Conservation (phyloP, 2,888 invertebrate species). For the Dryadula phaetusa region DNA sequence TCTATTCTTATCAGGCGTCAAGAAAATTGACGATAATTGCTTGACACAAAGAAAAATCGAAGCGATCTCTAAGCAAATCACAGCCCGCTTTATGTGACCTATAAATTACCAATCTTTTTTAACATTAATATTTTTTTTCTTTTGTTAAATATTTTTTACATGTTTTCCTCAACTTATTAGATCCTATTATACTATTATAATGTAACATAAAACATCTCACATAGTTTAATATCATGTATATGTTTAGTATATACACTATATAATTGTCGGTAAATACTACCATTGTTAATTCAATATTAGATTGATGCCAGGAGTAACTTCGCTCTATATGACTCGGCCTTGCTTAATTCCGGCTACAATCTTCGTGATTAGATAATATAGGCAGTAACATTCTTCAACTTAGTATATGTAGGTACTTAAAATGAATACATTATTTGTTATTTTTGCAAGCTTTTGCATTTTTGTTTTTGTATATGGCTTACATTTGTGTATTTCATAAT, state of each 20-base stretch:
- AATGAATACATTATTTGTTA: not conserved
- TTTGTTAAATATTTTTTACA: not conserved
- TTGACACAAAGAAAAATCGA: constrained; percentile 57
- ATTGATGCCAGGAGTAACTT: not conserved
- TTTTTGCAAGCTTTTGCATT: not conserved
- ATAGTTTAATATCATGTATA: no score
- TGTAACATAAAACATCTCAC: no score
- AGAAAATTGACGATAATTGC: constrained; percentile 63
- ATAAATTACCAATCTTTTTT: constrained; percentile 39
- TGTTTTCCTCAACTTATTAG: constrained; percentile 2
- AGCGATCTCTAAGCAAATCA: constrained; percentile 57
- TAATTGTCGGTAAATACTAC: not conserved
- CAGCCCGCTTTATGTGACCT: constrained; percentile 40
- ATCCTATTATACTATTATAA: not conserved
- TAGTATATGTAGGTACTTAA: not conserved
- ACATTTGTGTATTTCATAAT: no score
- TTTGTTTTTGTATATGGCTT: not conserved
- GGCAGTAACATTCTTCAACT: not conserved
- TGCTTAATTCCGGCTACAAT: not conserved
- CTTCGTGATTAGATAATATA: constrained; percentile 1
- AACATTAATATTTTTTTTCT: constrained; percentile 15
- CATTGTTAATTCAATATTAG: not conserved
- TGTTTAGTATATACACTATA: not conserved
- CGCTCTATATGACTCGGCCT: not conserved
- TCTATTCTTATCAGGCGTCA: constrained; percentile 54